Percentiles rank a stretch among this genome's conserved stretches.
phyloP scores from a whole-genome alignment of 2,113 vertebrate species.

The Jaculus jaculus region DNA sequence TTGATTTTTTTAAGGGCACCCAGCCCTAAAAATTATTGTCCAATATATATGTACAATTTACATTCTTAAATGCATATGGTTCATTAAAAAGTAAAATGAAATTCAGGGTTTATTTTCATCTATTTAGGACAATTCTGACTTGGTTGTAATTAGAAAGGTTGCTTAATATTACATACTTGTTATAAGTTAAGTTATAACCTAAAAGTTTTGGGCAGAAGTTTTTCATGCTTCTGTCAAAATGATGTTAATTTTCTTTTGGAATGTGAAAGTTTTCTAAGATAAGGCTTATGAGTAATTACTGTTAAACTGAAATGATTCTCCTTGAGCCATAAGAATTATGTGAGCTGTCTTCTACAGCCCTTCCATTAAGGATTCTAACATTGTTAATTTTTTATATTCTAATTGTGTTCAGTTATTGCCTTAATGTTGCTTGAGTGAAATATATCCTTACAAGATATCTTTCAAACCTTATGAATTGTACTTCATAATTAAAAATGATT shows the following conservation, averaged over 20 bases:
- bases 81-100: constrained; percentile 5
- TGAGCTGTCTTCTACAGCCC: constrained; percentile 39
- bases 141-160: neutral
- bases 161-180: neutral
- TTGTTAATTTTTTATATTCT: constrained; percentile 73
- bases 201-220: constrained; percentile 35
- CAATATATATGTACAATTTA: neutral
- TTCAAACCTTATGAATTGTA: constrained; percentile 40
- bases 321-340: constrained; percentile 63
- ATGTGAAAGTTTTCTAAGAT: constrained; percentile 62
- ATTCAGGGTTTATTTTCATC: neutral
- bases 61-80: neutral
- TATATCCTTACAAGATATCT: constrained; percentile 28
- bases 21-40: neutral
- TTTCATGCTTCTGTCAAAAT: constrained; percentile 57
- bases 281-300: constrained; percentile 59
- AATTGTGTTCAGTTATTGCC: constrained; percentile 32
- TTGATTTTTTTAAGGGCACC: neutral
- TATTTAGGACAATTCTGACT: neutral
- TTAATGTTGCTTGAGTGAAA: constrained; percentile 64
- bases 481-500: constrained; percentile 53
- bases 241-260: constrained; percentile 51
- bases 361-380: constrained; percentile 62
- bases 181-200: neutral
- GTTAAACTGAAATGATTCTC: constrained; percentile 53